Evolutionary conservation across 1,140 invertebrate genomes (phyloP).

Genomic region (Anastrepha obliqua): DNA sequence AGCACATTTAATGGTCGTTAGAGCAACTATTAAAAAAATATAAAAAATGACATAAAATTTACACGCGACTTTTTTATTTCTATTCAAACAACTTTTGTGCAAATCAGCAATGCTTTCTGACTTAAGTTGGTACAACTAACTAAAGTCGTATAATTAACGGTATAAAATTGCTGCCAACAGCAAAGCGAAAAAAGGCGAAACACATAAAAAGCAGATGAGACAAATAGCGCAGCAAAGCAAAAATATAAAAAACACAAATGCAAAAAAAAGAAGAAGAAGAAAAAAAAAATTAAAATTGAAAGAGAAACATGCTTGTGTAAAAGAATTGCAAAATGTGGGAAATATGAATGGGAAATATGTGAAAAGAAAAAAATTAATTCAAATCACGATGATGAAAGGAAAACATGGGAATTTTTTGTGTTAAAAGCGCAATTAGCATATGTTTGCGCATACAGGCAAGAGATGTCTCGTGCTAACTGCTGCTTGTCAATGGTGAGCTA

Average conservation of each 20-base stretch:
- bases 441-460: neutral
- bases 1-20: neutral
- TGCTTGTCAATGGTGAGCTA: neutral
- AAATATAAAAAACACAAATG: neutral
- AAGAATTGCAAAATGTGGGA: neutral
- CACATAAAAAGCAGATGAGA: neutral
- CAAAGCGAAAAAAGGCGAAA: neutral
- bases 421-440: neutral
- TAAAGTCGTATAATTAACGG: neutral
- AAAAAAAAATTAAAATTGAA: too few relatives aligned
- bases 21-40: neutral
- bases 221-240: neutral
- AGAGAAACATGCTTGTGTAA: neutral
- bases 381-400: neutral
- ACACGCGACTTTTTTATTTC: too few relatives aligned
- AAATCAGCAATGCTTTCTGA: too few relatives aligned
- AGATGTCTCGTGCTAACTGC: neutral
- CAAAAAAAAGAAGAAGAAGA: too few relatives aligned
- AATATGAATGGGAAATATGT: neutral
- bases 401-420: neutral
- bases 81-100: too few relatives aligned
- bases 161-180: neutral
- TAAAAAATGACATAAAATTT: too few relatives aligned
- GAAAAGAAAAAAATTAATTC: neutral
- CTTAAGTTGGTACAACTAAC: too few relatives aligned